A percentile compares a stretch with the other conserved stretches of the same genome.
Conservation (phyloP, 2,113 vertebrate species). For the Callipepla squamata region DNA sequence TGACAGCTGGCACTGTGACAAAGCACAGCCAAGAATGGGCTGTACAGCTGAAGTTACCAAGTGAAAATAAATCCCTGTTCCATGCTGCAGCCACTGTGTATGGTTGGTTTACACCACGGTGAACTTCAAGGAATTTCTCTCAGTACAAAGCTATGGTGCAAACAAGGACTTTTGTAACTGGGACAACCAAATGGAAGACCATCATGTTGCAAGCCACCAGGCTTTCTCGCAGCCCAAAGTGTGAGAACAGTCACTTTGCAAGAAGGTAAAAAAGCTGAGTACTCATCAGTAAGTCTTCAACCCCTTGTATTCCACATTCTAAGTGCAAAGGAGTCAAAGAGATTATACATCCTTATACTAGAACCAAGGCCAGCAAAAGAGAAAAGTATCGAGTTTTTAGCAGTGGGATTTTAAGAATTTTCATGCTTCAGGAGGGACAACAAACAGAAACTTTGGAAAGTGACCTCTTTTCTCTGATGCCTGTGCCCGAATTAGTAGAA, state of each 20-base stretch:
- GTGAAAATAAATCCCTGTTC: slow-evolving; percentile 45
- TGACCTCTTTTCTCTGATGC: not conserved
- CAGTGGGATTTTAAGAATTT: not conserved
- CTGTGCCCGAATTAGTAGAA: not conserved
- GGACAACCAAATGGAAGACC: not conserved
- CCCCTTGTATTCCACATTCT: not conserved
- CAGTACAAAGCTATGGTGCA: not conserved
- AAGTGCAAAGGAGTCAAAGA: not conserved
- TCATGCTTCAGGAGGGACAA: not conserved
- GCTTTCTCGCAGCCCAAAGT: not conserved
- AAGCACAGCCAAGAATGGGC: not conserved
- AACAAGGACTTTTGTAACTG: not conserved
- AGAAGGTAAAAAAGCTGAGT: not conserved
- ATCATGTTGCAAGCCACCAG: not conserved
- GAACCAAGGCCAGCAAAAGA: not conserved
- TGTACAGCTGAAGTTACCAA: not conserved
- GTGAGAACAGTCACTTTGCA: not conserved
- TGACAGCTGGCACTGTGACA: not conserved
- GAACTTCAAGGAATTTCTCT: slow-evolving; percentile 10
- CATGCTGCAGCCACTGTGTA: not conserved
- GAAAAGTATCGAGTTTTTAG: not conserved
- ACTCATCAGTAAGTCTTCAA: not conserved
- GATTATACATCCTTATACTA: not conserved
- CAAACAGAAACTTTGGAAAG: not conserved
- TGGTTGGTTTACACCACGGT: not conserved